A percentile compares a stretch with the other conserved stretches of the same genome.
Conservation (phyloP, 2,113 vertebrate genomes). For the Chrysochloris asiatica region DNA sequence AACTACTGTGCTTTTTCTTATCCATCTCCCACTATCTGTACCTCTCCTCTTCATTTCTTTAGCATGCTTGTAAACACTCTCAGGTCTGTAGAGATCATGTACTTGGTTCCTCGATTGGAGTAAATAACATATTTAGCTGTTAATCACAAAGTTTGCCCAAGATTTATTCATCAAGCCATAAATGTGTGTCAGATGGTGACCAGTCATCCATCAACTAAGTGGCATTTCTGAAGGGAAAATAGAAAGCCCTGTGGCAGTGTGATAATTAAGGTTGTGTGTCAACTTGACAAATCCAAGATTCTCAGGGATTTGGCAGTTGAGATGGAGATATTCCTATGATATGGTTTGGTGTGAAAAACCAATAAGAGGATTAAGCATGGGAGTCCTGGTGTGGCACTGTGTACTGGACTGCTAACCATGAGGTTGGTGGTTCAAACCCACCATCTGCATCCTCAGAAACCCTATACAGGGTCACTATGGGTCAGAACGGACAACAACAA, state of each 20-base stretch:
- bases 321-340: too few relatives aligned
- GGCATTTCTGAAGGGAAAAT: background rate
- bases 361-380: too few relatives aligned
- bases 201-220: background rate
- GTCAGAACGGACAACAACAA: too few relatives aligned
- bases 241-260: background rate
- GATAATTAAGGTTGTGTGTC: too few relatives aligned
- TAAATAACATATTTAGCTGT: background rate
- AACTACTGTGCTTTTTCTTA: background rate
- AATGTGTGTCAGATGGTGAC: background rate
- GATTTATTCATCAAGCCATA: background rate
- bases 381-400: too few relatives aligned
- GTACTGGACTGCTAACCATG: too few relatives aligned
- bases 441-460: too few relatives aligned
- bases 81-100: background rate
- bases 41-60: background rate
- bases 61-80: background rate
- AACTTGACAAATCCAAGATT: too few relatives aligned
- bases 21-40: background rate
- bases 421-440: too few relatives aligned
- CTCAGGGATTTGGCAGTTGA: too few relatives aligned
- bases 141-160: conserved; percentile 20
- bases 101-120: background rate
- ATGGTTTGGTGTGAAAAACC: too few relatives aligned
- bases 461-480: too few relatives aligned